Evolutionary conservation across 2,888 invertebrate species (phyloP), one percentile per base, ranked within the genome.

Genomic region (Stenichneumon culpator): DNA sequence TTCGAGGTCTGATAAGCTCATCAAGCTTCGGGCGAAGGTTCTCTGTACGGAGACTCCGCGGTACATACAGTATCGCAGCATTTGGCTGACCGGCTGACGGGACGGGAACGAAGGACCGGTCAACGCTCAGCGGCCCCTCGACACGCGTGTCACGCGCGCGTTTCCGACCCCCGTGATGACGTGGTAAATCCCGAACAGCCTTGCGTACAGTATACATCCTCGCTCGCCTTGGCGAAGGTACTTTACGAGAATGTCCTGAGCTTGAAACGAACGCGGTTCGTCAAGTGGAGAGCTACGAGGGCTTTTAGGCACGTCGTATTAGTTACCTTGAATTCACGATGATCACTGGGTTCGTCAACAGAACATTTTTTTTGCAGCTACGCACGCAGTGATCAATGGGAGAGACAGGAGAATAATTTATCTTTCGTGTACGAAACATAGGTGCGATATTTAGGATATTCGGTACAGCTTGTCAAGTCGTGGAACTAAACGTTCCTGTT

Each of bases 1-100:
- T 84, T 79, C 65, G 57, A 70, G 65, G 28, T 14, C 63, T 74
- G 82, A 82, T 79, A 79, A 82, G 84, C 84, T 79, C 84, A 82
- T 82, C 84, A 82, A 75, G 79, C 70, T 79, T 50, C 7, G 54
- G 52, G 32, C 69, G 44, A 85, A 70, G 67, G 70, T 68, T 72
- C 22, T 57, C 11, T 16, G 60, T 65, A n/a, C 28, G 47, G 50
- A 36, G 57, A 44, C 32, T 9, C 68, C 36, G 47, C 25, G 75
- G 39, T 82, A 50, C 69, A 39, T 82, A 77, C 63, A 25, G 7
- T 72, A 50, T 65, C 52, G 65, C 16, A 25, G 73, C 60, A 39
- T 73, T 73, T 11, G 28, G 57, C 44, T 73, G 57, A 72, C 44
- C 32, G 52, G 28, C 39, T 36, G 39, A 22, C 57, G 22, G 52